phyloP scores from a whole-genome alignment of 2,797 vertebrate genomes.

The Lepidocolaptes lacrymiger region DNA sequence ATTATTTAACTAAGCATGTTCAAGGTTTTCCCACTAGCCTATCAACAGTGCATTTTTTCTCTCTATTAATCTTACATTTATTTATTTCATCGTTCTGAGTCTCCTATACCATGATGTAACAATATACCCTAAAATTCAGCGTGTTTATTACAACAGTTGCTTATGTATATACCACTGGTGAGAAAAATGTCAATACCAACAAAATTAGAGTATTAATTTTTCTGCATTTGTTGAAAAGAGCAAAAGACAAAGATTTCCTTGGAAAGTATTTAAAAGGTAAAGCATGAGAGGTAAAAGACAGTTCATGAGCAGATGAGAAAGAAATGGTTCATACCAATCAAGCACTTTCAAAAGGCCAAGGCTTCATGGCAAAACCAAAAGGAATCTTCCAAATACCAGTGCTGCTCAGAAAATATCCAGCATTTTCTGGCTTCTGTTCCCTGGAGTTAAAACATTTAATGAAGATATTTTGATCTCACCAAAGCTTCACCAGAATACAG shows the following conservation, averaged over 20 bases:
- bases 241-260: background rate
- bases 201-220: background rate
- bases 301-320: background rate
- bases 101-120: background rate
- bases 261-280: background rate
- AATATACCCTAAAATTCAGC: background rate
- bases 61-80: background rate
- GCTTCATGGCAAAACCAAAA: background rate
- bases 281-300: background rate
- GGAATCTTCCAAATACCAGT: background rate
- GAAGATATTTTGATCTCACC: background rate
- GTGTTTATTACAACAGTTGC: background rate
- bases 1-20: constrained; percentile 11
- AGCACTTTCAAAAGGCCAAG: background rate
- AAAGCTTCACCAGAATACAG: background rate
- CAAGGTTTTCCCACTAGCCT: background rate
- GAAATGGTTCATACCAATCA: background rate
- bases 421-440: background rate
- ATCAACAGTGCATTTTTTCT: background rate
- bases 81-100: background rate
- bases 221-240: background rate
- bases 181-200: background rate
- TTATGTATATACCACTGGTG: background rate
- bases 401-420: background rate
- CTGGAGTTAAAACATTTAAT: background rate